Base-by-base conservation (phyloP, 35 echinoderm and acorn worm species). In the Lytechinus pictus region DNA sequence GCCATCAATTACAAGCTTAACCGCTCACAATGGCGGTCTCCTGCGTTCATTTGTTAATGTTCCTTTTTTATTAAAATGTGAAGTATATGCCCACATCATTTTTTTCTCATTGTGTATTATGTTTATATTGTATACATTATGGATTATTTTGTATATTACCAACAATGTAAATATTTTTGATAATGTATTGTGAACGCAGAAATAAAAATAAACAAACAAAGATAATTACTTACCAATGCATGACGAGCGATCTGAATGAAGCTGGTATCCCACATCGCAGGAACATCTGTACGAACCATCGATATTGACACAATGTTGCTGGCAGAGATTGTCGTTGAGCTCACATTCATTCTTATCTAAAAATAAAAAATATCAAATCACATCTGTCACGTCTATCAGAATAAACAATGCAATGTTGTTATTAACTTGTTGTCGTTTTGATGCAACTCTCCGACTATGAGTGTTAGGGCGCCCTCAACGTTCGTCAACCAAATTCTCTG, bases 321-420 rank as follows among this genome's bases (percentile, higher is more conserved):
- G 79, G 94, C 97, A 98, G 8, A 91, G 8, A 54, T 89, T 71
- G 27, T 60, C 87, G 52, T 96, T 27, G 86, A 89, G 54, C 6
- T 53, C 55, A 94, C 97, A 98, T 55, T 98, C 97, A 61, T 98
- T 60, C 58, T 95, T 98, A 87, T 98, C 97, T 98, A 52, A 14
- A 33, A 79, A 24, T 0, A 24, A 79, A 7, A n/a, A 7, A 3
- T 24, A 79, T 79, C 66, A 79, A 79, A 79, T 79, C 66, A n/a
- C 6, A 79, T n/a, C n/a, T 24, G n/a, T 79, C 66, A n/a, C 6
- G 21, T n/a, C 8, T 24, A 79, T 79, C 6, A 79, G 66, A 79
- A 79, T 79, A 24, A 79, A 24, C 19, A 79, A 79, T 79, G 16
- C 21, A 24, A 6, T 79, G 19, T 16, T 24, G 19, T n/a, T 79